Percentiles rank a stretch among this genome's conserved stretches.
Conservation (phyloP, 2,888 invertebrate species). For the Hyles lineata region DNA sequence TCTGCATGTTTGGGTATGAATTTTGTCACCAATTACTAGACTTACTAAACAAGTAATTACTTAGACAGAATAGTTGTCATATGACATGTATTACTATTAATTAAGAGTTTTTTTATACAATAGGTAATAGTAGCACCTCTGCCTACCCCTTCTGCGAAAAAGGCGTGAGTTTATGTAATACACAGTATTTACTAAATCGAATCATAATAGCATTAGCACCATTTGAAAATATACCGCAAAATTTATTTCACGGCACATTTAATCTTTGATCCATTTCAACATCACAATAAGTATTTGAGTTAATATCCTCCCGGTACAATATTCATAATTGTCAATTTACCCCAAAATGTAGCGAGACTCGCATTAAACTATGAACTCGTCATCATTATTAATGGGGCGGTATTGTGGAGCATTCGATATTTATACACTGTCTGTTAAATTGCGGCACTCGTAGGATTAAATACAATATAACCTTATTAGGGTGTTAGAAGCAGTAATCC, state of each 20-base stretch:
- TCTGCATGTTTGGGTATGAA: too few species aligned
- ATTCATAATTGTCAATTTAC: slow-evolving; percentile 22
- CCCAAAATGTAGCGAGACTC: slow-evolving; percentile 9
- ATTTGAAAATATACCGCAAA: background rate
- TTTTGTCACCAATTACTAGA: too few species aligned
- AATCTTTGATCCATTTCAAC: background rate
- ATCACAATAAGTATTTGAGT: slow-evolving; percentile 3
- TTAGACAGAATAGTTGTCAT: too few species aligned
- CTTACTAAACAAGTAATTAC: too few species aligned
- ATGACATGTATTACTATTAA: too few species aligned
- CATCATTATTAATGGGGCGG: slow-evolving; percentile 19
- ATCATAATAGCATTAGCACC: background rate
- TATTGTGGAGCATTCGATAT: slow-evolving; percentile 21
- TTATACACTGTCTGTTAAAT: background rate
- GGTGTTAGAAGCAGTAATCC: too few species aligned
- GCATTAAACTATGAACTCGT: slow-evolving; percentile 21
- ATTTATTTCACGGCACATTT: background rate
- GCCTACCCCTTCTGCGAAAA: too few species aligned
- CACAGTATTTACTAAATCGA: too few species aligned
- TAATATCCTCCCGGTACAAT: slow-evolving; percentile 1
- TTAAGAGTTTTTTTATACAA: too few species aligned
- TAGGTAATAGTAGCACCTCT: too few species aligned
- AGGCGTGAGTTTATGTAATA: too few species aligned
- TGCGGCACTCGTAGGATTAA: background rate
- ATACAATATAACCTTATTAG: background rate